A percentile compares a stretch with the other conserved stretches of the same genome.
These are phyloP conservation scores for Volucella bombylans DNA, from an alignment of 2,888 invertebrate genomes.

Conservation along the genomic window DNA sequence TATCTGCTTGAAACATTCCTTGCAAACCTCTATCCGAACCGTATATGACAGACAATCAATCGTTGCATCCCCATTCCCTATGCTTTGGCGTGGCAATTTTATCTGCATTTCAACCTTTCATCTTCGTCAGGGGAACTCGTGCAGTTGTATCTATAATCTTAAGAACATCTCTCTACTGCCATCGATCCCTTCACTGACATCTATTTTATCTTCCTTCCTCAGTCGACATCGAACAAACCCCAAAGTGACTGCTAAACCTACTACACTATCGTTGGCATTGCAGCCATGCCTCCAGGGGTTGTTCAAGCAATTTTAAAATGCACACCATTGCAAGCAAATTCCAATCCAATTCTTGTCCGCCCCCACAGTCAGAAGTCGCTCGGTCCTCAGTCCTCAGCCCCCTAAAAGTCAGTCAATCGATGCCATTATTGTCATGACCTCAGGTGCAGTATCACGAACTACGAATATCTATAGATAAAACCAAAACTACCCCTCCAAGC, in stretches of 20 bases:
- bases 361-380: constrained; percentile 30
- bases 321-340: constrained; percentile 53
- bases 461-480: constrained; percentile 29
- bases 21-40: neutral
- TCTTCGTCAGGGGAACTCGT: constrained; percentile 20
- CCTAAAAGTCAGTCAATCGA: constrained; percentile 69
- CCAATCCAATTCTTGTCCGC: constrained; percentile 62
- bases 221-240: constrained; percentile 57
- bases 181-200: constrained; percentile 68
- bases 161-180: constrained; percentile 64
- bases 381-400: constrained; percentile 1
- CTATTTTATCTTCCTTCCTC: constrained; percentile 53
- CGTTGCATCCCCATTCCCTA: constrained; percentile 46
- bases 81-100: constrained; percentile 16
- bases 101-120: constrained; percentile 20
- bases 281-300: constrained; percentile 46
- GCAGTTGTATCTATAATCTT: constrained; percentile 55
- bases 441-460: constrained; percentile 71
- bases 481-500: constrained; percentile 30
- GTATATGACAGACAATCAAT: constrained; percentile 56
- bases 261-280: constrained; percentile 68
- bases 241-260: constrained; percentile 74
- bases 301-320: constrained; percentile 63
- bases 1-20: neutral
- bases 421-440: constrained; percentile 74